Evolutionary conservation across 30 jellyfish, hydroid and myxozoan genomes (phyloP).

Genomic region (Sanderia malayensis): DNA sequence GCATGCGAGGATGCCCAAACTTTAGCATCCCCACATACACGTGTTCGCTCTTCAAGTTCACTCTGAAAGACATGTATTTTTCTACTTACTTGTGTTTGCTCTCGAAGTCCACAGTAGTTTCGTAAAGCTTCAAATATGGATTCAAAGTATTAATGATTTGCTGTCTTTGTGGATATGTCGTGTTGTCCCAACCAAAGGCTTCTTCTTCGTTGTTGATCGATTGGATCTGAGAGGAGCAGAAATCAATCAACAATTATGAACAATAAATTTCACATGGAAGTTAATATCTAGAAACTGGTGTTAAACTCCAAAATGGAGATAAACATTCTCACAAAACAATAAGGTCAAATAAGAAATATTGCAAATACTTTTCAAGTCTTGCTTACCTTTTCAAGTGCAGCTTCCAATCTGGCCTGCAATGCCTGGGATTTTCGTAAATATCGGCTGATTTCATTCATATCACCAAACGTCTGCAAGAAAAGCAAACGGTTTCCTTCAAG

Average conservation of each 20-base stretch:
- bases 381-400: constrained; percentile 85
- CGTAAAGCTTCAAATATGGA: constrained; percentile 86
- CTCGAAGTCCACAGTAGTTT: constrained; percentile 94
- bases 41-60: no score
- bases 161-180: constrained; percentile 85
- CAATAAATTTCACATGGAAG: no score
- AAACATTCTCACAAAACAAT: no score
- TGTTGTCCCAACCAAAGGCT: constrained; percentile 92
- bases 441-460: constrained; percentile 82
- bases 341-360: no score
- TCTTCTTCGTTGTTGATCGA: constrained; percentile 94
- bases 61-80: no score
- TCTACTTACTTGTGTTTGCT: constrained; percentile 71
- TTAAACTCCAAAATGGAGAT: no score
- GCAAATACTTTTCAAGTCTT: not conserved
- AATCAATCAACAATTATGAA: no score
- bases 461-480: constrained; percentile 76
- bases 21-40: no score
- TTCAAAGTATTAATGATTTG: constrained; percentile 75
- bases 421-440: constrained; percentile 94
- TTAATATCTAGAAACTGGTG: no score
- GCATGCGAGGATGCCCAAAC: no score
- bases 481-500: no score
- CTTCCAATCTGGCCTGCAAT: constrained; percentile 76
- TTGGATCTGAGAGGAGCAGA: constrained; percentile 80